Percentiles rank a stretch among this genome's conserved stretches.
phyloP scores from a whole-genome alignment of 2,888 invertebrate genomes.

The Rhabditophanes sp. region DNA sequence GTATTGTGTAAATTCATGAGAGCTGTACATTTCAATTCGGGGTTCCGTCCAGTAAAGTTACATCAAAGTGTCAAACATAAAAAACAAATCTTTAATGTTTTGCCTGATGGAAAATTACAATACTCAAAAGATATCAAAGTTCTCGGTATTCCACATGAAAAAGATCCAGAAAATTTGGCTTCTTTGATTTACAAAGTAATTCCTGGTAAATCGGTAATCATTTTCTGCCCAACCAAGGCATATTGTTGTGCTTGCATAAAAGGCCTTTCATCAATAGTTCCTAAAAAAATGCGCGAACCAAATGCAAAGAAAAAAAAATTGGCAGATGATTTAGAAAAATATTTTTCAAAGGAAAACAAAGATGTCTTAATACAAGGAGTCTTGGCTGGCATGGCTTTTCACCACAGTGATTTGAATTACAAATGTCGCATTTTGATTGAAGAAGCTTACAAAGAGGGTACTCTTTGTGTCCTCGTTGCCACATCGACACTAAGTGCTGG shows the following conservation, averaged over 20 bases:
- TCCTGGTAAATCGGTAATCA: slow-evolving; percentile 58
- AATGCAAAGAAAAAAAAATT: slow-evolving; percentile 4
- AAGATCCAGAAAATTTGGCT: slow-evolving; percentile 11
- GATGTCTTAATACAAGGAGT: slow-evolving; percentile 50
- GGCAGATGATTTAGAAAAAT: slow-evolving; percentile 7
- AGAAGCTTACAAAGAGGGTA: slow-evolving; percentile 53
- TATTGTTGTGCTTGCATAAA: too few relatives aligned
- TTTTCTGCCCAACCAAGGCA: slow-evolving; percentile 80
- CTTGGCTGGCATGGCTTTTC: slow-evolving; percentile 71
- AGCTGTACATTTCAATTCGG: slow-evolving; percentile 62
- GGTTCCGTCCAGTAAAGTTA: slow-evolving; percentile 61
- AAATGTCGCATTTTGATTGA: slow-evolving; percentile 73
- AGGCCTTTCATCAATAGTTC: too few relatives aligned
- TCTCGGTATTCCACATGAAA: too few relatives aligned
- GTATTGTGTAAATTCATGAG: slow-evolving; percentile 66
- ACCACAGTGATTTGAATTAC: slow-evolving; percentile 66
- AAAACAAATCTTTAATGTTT: slow-evolving; percentile 56
- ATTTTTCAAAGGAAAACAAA: slow-evolving; percentile 9
- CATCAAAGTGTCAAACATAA: not conserved
- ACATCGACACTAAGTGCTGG: slow-evolving; percentile 95
- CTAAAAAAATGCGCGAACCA: slow-evolving; percentile 1
- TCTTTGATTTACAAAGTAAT: slow-evolving; percentile 16
- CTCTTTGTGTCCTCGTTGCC: slow-evolving; percentile 73
- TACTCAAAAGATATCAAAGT: too few relatives aligned
- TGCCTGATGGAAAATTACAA: slow-evolving; percentile 54